Base-by-base conservation (phyloP, 2,113 vertebrate genomes). In the Coregonus clupeaformis region DNA sequence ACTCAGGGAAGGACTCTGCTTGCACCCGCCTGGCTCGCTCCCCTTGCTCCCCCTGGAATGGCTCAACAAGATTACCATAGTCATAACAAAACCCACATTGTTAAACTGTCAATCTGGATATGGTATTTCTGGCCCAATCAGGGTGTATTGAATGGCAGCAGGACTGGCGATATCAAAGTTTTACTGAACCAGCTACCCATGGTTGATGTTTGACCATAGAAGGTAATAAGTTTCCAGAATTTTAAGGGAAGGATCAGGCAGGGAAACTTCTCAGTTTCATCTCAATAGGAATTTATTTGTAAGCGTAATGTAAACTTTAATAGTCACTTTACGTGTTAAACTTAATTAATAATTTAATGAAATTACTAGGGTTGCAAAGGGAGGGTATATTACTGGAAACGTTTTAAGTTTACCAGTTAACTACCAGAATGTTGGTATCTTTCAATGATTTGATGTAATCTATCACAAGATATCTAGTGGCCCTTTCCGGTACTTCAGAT, bases 1-100 rank as follows among this genome's bases (percentile, higher is more conserved):
- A 89, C 82, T 82, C 67, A 73, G 79, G 76, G 25, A 65, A 78
- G 49, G 24, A 52, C 77, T 42, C 2, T 42, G 11, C 36, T 42
- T 42, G 9, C 36, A 42, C 36, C 36, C 52, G 36, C 25, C 27
- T 18, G 36, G 4, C 25, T 59, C 1, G 16, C 59, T 75, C 79
- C 80, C 32, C 64, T 20, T 80, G 84, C 49, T 42, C 36, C 36
- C 2, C 74, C 80, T 75, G 86, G 88, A 91, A 87, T 86, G 85
- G 80, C 88, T 90, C 88, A 91, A 91, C 84, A 88, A 89, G 92
- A 93, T 93, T 91, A 93, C 88, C 92, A 87, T 87, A 90, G 81
- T 80, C 77, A 79, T 83, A 85, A 94, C 92, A 92, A 93, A 92
- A 91, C 89, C 52, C 81, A 77, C 77, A 92, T 93, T 93, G 91